phyloP scores from a whole-genome alignment of 1,140 invertebrate species.

The Drosophila leontia region DNA sequence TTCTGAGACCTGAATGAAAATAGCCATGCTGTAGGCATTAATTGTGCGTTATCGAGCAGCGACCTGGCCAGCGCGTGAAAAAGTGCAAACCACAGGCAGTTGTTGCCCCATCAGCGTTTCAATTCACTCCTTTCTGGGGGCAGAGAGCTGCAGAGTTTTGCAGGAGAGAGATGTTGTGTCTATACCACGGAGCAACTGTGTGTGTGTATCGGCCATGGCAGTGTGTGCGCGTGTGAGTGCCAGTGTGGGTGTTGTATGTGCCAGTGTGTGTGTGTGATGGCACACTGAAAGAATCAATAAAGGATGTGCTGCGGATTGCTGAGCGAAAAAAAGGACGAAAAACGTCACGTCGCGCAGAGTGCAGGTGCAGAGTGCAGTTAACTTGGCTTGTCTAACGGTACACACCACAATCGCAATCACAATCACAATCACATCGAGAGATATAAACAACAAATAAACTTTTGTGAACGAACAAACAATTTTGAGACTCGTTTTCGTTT shows the following conservation, averaged over 20 bases:
- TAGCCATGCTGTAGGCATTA: slow-evolving; percentile 32
- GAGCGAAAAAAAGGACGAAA: slow-evolving; percentile 51
- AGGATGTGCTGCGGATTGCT: slow-evolving; percentile 75
- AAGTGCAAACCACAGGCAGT: slow-evolving; percentile 9
- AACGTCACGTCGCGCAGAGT: slow-evolving; percentile 23
- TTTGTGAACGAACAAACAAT: slow-evolving; percentile 9
- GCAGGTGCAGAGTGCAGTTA: slow-evolving; percentile 26
- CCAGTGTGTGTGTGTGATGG: slow-evolving; percentile 46
- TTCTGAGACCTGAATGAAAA: slow-evolving; percentile 49
- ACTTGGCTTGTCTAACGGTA: slow-evolving; percentile 18
- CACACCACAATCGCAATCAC: neutral
- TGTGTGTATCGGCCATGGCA: slow-evolving; percentile 47
- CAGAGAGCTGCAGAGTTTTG: slow-evolving; percentile 41
- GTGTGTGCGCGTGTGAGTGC: slow-evolving; percentile 57
- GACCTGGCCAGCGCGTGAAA: slow-evolving; percentile 42
- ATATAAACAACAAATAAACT: slow-evolving; percentile 14
- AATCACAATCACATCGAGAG: neutral
- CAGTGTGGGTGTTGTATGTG: slow-evolving; percentile 31
- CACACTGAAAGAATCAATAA: slow-evolving; percentile 83
- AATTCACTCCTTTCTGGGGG: neutral
- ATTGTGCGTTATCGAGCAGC: slow-evolving; percentile 26
- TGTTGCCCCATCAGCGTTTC: slow-evolving; percentile 4
- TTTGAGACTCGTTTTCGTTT: neutral
- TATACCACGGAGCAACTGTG: slow-evolving; percentile 30
- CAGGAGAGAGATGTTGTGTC: slow-evolving; percentile 41